These are phyloP conservation scores for Chroicocephalus ridibundus DNA, from an alignment of 2,113 vertebrate genomes.

Conservation along the genomic window DNA sequence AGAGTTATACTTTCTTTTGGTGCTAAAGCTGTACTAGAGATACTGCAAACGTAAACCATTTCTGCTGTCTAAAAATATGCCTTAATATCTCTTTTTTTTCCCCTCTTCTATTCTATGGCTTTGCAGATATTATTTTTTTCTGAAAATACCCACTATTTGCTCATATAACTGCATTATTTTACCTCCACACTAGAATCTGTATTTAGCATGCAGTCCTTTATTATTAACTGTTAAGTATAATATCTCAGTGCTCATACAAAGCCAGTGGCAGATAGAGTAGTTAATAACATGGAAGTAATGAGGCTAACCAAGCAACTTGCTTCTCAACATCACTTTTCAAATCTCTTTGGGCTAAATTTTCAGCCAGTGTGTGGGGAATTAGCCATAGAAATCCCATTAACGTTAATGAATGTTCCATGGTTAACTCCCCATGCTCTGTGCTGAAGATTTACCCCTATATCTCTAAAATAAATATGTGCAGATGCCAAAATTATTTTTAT, in stretches of 20 bases:
- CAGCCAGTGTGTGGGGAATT: slow-evolving; percentile 58
- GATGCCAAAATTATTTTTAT: slow-evolving; percentile 55
- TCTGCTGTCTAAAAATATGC: background rate
- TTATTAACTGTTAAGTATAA: slow-evolving; percentile 40
- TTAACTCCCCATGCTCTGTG: slow-evolving; percentile 47
- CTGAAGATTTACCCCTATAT: slow-evolving; percentile 58
- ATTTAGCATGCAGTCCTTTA: background rate
- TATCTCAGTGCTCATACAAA: slow-evolving; percentile 6
- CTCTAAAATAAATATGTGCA: slow-evolving; percentile 67
- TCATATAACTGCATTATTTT: background rate
- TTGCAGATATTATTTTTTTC: background rate
- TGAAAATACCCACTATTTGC: background rate
- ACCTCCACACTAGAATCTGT: background rate
- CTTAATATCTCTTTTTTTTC: background rate
- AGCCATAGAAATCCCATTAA: slow-evolving; percentile 67
- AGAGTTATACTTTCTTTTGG: background rate
- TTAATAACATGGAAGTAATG: slow-evolving; percentile 60
- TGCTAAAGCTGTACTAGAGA: background rate
- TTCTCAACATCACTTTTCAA: slow-evolving; percentile 61
- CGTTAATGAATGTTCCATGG: slow-evolving; percentile 57
- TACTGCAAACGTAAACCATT: background rate
- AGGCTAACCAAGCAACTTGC: slow-evolving; percentile 40
- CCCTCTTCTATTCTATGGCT: background rate
- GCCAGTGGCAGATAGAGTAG: slow-evolving; percentile 33
- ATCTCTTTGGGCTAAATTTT: slow-evolving; percentile 71